phyloP scores from a whole-genome alignment of 2,113 vertebrate genomes.

The Apus apus region DNA sequence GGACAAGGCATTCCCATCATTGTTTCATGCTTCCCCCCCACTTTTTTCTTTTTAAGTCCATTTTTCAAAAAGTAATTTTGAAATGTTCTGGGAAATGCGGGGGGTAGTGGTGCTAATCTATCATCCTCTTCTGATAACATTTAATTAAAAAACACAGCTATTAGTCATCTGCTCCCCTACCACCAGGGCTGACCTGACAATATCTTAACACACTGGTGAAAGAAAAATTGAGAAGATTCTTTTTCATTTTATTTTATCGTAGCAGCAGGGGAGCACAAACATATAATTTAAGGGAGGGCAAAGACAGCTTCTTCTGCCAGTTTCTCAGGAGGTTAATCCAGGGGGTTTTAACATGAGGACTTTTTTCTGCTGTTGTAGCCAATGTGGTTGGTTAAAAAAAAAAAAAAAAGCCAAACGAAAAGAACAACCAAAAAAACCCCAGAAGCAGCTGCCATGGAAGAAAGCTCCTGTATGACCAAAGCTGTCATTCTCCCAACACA shows the following conservation, averaged over 20 bases:
- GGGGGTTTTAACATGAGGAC: neutral
- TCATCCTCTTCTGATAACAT: slow-evolving; percentile 65
- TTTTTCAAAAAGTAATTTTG: slow-evolving; percentile 73
- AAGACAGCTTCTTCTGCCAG: neutral
- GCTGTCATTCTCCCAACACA: too few relatives aligned
- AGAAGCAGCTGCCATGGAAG: too few relatives aligned
- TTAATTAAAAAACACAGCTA: slow-evolving; percentile 65
- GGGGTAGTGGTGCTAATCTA: slow-evolving; percentile 49
- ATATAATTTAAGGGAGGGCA: slow-evolving; percentile 27
- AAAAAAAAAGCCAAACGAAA: too few relatives aligned
- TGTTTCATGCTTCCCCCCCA: neutral
- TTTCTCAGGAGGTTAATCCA: slow-evolving; percentile 33
- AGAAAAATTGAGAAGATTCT: slow-evolving; percentile 44
- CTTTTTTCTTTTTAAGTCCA: slow-evolving; percentile 2
- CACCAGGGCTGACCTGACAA: slow-evolving; percentile 44
- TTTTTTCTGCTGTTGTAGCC: neutral
- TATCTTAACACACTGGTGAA: slow-evolving; percentile 53
- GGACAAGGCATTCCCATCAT: slow-evolving; percentile 58
- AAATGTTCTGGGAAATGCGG: slow-evolving; percentile 59
- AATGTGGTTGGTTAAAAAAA: neutral
- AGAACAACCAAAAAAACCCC: too few relatives aligned
- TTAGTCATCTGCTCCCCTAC: slow-evolving; percentile 57
- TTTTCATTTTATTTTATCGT: slow-evolving; percentile 36
- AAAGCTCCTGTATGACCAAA: too few relatives aligned
- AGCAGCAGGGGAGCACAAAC: slow-evolving; percentile 19